Evolutionary conservation across 2,113 vertebrate species (phyloP), one percentile per base, ranked within the genome.

Genomic region (Pica pica): DNA sequence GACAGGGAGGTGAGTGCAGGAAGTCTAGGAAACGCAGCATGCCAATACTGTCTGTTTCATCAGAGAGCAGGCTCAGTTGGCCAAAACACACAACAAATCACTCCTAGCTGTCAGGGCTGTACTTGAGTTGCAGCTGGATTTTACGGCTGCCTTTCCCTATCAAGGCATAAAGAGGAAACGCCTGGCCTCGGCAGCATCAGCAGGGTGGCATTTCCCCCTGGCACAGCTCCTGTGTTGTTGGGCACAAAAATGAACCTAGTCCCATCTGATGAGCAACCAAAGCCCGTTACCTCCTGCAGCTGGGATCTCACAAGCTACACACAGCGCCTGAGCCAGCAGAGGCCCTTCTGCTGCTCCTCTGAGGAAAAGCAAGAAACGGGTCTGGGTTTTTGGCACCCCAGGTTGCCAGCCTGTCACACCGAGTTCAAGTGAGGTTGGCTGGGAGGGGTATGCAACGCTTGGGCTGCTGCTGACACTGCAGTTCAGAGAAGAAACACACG

Each of bases 221-320:
- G 75, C 78, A 78, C 42, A 52, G 63, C 68, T 76, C n/a, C 31
- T 77, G 46, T 16, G 33, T 2, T 3, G 16, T 2, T 3, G 16
- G 42, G 71, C 61, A 79, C 50, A 83, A 28, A 50, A 60, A 56
- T 1, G 8, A 70, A 39, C 33, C 21, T 4, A 19, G 9, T 30
- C 33, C 21, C 59, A 47, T 35, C 33, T 57, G 60, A 53, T 13
- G 13, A 61, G 35, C 22, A 33, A 44, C 46, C 59, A 42, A 41
- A 61, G 42, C 49, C 46, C 0, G 0, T 28, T 22, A 16, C 10
- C 53, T 68, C 49, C 81, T 53, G 47, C 49, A 79, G 70, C 46
- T 0, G 0, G 19, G 39, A 35, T 31, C 55, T 69, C 35, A 1
- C 1, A 7, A 28, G 49, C 47, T 46, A 16, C 3, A 8, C 6